Percentiles rank a stretch among this genome's conserved stretches.
These are phyloP conservation scores for Lepidurus apus DNA, from an alignment of 1,140 invertebrate species.

Conservation along the genomic window DNA sequence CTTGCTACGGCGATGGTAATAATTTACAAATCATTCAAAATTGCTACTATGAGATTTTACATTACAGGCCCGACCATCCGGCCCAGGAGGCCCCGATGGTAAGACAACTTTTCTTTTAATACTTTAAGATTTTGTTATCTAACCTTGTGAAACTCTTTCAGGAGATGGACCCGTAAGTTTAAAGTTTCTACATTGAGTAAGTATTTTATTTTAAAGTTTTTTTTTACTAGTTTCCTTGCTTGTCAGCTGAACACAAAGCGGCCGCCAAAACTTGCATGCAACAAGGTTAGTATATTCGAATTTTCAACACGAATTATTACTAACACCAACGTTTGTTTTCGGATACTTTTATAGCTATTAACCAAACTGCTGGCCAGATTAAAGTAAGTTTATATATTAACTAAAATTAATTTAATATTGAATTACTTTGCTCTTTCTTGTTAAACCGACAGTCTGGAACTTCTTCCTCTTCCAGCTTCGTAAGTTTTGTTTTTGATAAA, in stretches of 20 bases:
- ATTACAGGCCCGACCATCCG: not conserved
- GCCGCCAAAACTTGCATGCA: not conserved
- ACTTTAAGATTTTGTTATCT: not conserved
- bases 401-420: not conserved
- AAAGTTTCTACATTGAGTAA: not conserved
- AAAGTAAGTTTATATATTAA: not conserved
- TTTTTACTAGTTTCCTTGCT: not conserved
- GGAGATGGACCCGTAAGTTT: slow-evolving; percentile 8
- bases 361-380: not conserved
- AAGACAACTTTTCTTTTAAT: not conserved
- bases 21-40: not conserved
- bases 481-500: not conserved
- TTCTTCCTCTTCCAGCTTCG: not conserved
- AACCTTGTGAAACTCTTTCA: not conserved
- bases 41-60: not conserved
- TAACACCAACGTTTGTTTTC: not conserved
- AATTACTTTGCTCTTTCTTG: not conserved
- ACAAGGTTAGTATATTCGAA: not conserved
- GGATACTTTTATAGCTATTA: not conserved
- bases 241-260: not conserved
- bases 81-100: not conserved
- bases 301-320: not conserved
- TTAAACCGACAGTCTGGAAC: not conserved
- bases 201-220: not conserved
- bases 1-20: slow-evolving; percentile 8